phyloP scores from a whole-genome alignment of 2,888 invertebrate genomes.

The Caenorhabditis sp. region DNA sequence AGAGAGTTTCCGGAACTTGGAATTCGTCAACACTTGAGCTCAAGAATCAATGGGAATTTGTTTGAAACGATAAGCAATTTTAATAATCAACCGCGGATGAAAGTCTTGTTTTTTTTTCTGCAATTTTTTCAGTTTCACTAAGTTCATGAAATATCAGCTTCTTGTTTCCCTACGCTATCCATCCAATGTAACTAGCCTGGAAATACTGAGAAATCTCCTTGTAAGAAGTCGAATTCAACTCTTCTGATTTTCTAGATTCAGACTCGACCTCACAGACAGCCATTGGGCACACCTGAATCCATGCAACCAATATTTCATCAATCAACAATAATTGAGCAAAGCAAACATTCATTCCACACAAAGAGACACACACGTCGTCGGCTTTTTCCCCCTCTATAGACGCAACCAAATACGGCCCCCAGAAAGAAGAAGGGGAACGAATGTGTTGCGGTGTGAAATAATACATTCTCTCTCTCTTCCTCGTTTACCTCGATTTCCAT shows the following conservation, averaged over 20 bases:
- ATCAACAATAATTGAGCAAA: constrained; percentile 49
- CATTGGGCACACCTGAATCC: constrained; percentile 8
- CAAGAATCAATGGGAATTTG: too few species aligned
- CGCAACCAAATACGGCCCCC: constrained; percentile 38
- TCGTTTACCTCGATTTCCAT: constrained; percentile 8
- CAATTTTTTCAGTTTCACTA: too few species aligned
- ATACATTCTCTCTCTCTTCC: constrained; percentile 37
- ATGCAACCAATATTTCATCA: neutral
- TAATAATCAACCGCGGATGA: too few species aligned
- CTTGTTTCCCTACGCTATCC: too few species aligned
- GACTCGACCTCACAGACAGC: neutral
- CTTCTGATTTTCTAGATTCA: neutral
- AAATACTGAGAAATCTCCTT: too few species aligned
- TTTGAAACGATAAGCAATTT: too few species aligned
- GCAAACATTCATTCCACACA: constrained; percentile 11
- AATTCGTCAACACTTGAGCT: too few species aligned
- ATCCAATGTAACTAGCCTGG: too few species aligned
- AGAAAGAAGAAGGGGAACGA: neutral
- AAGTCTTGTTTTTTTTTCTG: too few species aligned
- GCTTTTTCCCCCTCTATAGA: constrained; percentile 21
- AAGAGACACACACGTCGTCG: constrained; percentile 14
- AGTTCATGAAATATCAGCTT: too few species aligned
- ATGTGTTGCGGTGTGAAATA: constrained; percentile 47
- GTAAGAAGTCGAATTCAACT: too few species aligned
- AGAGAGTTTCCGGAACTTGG: too few species aligned